phyloP scores from a whole-genome alignment of 2,888 invertebrate species.

The Mongoloraphidia duomilia region DNA sequence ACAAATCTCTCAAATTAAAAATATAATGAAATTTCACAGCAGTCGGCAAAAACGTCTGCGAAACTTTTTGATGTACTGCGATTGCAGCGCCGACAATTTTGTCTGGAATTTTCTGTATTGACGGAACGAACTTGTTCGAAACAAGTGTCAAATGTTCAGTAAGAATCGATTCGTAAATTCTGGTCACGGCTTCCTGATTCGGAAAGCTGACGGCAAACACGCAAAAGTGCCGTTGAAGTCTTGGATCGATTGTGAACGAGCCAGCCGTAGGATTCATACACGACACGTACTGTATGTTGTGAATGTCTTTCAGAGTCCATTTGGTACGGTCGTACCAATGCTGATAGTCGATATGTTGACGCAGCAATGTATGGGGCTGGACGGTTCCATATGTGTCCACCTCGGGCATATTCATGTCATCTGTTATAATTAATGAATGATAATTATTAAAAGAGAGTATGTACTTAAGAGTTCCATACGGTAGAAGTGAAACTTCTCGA shows the following conservation, averaged over 20 bases:
- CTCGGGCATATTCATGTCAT: conserved; percentile 96
- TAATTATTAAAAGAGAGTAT: no score
- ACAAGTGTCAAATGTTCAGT: conserved; percentile 56
- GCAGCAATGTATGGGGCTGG: conserved; percentile 84
- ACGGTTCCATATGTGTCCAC: conserved; percentile 90
- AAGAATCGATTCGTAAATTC: conserved; percentile 75
- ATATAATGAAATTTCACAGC: conserved; percentile 91
- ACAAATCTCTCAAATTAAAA: conserved; percentile 83
- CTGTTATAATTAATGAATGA: no score
- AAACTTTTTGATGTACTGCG: conserved; percentile 59
- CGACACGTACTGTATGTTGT: conserved; percentile 85
- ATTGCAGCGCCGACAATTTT: conserved; percentile 58
- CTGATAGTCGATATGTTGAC: conserved; percentile 85
- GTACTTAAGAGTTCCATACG: no score
- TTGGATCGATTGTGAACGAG: conserved; percentile 82
- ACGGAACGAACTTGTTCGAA: conserved; percentile 46
- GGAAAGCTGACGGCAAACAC: conserved; percentile 84
- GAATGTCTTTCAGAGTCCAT: conserved; percentile 75
- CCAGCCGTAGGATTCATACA: conserved; percentile 97
- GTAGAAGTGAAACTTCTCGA: no score
- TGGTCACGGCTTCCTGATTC: conserved; percentile 60
- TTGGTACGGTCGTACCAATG: conserved; percentile 93
- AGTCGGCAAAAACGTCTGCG: conserved; percentile 72
- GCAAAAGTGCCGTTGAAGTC: conserved; percentile 77
- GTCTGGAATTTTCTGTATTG: conserved; percentile 43